Conservation (phyloP, 2,113 vertebrate genomes). For the Sardina pilchardus region DNA sequence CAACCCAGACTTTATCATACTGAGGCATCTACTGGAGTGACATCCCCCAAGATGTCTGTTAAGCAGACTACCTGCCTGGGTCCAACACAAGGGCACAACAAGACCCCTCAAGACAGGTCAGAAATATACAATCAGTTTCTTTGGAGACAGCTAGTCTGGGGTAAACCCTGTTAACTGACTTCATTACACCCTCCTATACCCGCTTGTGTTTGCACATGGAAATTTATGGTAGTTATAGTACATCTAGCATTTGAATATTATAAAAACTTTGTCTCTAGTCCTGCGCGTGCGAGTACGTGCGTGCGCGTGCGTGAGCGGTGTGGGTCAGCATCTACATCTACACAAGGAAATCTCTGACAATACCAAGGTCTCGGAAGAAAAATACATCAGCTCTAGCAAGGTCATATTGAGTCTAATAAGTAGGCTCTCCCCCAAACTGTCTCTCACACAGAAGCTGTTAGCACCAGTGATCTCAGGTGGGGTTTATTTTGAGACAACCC, state of each 20-base stretch:
- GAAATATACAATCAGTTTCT: background rate
- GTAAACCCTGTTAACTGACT: background rate
- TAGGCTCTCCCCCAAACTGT: background rate
- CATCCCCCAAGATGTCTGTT: background rate
- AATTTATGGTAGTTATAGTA: background rate
- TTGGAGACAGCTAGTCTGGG: background rate
- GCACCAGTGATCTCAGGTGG: background rate
- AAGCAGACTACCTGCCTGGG: background rate
- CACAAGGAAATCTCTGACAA: background rate
- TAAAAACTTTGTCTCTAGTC: background rate
- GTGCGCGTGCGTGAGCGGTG: background rate
- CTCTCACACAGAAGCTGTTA: background rate
- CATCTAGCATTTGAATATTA: background rate
- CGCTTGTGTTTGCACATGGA: background rate
- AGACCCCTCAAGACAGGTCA: background rate
- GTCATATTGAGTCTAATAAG: background rate
- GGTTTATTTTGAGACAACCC: slow-evolving; percentile 7
- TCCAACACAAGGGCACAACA: background rate
- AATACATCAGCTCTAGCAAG: background rate
- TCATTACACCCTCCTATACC: too few relatives aligned
- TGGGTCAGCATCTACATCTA: background rate
- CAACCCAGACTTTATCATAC: background rate
- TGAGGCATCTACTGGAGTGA: background rate
- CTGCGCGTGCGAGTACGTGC: too few relatives aligned
- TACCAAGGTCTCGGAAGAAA: background rate